Percentiles rank a stretch among this genome's conserved stretches.
phyloP scores from a whole-genome alignment of 2,888 invertebrate genomes.

The Brachyptera risi region DNA sequence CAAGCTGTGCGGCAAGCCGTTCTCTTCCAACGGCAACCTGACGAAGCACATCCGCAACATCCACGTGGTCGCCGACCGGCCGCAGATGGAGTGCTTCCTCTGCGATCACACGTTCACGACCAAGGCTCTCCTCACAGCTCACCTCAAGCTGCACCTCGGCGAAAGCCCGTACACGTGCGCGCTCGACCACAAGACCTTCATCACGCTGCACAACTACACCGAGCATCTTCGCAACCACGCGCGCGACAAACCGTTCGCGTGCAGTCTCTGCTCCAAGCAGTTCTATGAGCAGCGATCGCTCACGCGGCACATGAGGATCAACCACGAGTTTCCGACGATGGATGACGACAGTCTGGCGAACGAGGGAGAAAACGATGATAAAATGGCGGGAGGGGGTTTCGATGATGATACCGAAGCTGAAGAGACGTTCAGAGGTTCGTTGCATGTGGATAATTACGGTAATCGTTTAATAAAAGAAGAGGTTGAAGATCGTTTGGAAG shows the following conservation, averaged over 20 bases:
- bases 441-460: too few relatives aligned
- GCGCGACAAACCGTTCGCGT: neutral
- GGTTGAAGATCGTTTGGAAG: too few relatives aligned
- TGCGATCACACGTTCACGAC: neutral
- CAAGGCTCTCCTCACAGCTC: neutral
- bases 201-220: neutral
- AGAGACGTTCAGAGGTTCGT: too few relatives aligned
- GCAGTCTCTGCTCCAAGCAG: neutral
- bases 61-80: neutral
- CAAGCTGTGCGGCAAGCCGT: neutral
- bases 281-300: slow-evolving; percentile 1
- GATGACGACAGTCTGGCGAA: too few relatives aligned
- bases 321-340: too few relatives aligned
- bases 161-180: neutral
- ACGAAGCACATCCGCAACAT: neutral
- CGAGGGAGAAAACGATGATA: too few relatives aligned
- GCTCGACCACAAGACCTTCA: neutral
- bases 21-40: neutral
- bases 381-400: too few relatives aligned
- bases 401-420: too few relatives aligned
- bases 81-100: neutral
- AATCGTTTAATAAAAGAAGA: too few relatives aligned
- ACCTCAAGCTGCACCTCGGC: neutral
- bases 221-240: neutral
- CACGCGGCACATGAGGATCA: neutral